Evolutionary conservation across 2,888 invertebrate species (phyloP).

Genomic region (Meliscaeva auricollis): DNA sequence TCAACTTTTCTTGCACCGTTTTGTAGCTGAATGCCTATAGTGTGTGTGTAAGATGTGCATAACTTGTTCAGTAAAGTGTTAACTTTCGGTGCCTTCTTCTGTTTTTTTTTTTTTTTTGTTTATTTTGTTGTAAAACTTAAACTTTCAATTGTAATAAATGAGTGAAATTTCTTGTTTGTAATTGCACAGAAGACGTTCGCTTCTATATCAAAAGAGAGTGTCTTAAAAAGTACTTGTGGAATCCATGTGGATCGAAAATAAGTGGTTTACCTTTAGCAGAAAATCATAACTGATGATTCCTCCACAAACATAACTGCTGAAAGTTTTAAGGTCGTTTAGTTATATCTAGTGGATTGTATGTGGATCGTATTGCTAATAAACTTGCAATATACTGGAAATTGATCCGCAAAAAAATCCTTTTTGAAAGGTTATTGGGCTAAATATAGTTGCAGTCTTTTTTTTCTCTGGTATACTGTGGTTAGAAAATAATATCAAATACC

Average conservation of each 20-base stretch:
- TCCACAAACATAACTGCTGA: neutral
- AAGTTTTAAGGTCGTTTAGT: constrained; percentile 43
- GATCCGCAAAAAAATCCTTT: constrained; percentile 48
- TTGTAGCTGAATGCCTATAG: constrained; percentile 18
- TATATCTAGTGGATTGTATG: constrained; percentile 52
- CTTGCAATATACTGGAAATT: constrained; percentile 17
- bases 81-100: constrained; percentile 72
- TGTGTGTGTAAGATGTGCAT: constrained; percentile 23
- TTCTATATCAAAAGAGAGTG: constrained; percentile 2
- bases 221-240: constrained; percentile 37
- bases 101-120: constrained; percentile 32
- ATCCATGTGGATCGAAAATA: constrained; percentile 28
- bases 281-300: constrained; percentile 4
- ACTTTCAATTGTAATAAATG: constrained; percentile 72
- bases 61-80: constrained; percentile 68
- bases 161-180: constrained; percentile 62
- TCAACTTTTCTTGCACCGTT: constrained; percentile 54
- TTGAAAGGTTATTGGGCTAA: constrained; percentile 61
- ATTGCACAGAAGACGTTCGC: constrained; percentile 15
- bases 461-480: constrained; percentile 42
- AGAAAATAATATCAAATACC: constrained; percentile 40
- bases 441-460: constrained; percentile 29
- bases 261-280: constrained; percentile 35
- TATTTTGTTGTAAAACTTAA: constrained; percentile 11
- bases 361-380: constrained; percentile 46